These are phyloP conservation scores for Isoperla grammatica DNA, from an alignment of 2,888 invertebrate species.

Conservation along the genomic window DNA sequence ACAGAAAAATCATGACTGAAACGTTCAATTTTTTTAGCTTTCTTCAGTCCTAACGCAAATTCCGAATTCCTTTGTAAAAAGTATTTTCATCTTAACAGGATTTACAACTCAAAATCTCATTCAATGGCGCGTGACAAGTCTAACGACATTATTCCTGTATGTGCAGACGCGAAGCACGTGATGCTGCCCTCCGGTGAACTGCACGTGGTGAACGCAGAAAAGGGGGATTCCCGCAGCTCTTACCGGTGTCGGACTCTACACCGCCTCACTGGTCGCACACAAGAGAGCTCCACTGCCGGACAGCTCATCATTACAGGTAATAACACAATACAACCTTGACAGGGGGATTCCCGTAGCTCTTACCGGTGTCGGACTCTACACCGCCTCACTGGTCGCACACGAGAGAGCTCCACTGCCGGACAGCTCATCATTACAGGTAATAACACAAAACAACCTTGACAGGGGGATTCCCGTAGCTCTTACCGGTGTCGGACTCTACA, in stretches of 20 bases:
- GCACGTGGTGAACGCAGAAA: slow-evolving; percentile 27
- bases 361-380: slow-evolving; percentile 44
- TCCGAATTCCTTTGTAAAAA: no score
- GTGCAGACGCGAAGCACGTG: slow-evolving; percentile 30
- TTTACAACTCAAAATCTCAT: no score
- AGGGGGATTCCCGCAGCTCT: slow-evolving; percentile 38
- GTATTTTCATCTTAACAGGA: no score
- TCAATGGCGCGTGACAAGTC: no score
- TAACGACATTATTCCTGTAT: no score
- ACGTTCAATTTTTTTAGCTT: no score
- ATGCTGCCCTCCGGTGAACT: slow-evolving; percentile 32
- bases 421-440: slow-evolving; percentile 36
- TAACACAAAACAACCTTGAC: no score
- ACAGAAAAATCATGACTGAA: no score
- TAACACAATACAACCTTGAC: no score
- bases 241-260: slow-evolving; percentile 44
- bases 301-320: slow-evolving; percentile 36
- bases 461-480: slow-evolving; percentile 38
- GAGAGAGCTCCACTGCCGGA: slow-evolving; percentile 40
- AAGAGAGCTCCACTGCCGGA: slow-evolving; percentile 40
- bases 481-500: slow-evolving; percentile 44
- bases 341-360: slow-evolving; percentile 38
- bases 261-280: slow-evolving; percentile 41
- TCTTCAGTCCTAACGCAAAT: no score
- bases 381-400: slow-evolving; percentile 41